Conservation (phyloP, 2,888 invertebrate species). For the Drosophila imparisetae region DNA sequence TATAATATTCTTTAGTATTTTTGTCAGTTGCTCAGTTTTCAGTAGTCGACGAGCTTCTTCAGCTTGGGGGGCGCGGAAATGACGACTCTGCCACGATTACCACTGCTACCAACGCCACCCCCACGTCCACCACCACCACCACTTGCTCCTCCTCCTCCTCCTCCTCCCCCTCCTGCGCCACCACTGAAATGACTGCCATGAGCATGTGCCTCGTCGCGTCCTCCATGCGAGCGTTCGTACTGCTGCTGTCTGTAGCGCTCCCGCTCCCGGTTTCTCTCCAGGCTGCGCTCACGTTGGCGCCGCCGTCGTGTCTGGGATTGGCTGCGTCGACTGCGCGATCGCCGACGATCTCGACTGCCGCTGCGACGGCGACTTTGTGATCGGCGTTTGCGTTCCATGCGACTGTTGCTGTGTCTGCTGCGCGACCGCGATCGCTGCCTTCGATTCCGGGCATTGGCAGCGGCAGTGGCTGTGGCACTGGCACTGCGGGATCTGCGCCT, state of each 20-base stretch:
- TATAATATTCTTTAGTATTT: conserved; percentile 1
- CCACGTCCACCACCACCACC: background rate
- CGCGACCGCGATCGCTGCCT: conserved; percentile 60
- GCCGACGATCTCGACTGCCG: conserved; percentile 67
- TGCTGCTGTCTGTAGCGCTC: conserved; percentile 73
- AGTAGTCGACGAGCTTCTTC: conserved; percentile 83
- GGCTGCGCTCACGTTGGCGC: conserved; percentile 71
- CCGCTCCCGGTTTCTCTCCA: conserved; percentile 60
- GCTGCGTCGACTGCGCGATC: conserved; percentile 81
- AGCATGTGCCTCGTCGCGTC: conserved; percentile 50
- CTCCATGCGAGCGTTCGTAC: conserved; percentile 45
- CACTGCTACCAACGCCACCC: conserved; percentile 32
- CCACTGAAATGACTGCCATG: conserved; percentile 45
- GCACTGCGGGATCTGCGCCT: conserved; percentile 58
- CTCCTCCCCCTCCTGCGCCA: conserved; percentile 23
- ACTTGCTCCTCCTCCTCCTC: background rate
- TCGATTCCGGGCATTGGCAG: conserved; percentile 26
- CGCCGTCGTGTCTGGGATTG: conserved; percentile 69
- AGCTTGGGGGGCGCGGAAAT: conserved; percentile 83
- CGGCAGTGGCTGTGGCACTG: conserved; percentile 44
- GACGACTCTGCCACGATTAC: conserved; percentile 81
- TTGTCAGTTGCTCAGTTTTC: conserved; percentile 14
- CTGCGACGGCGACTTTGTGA: conserved; percentile 69
- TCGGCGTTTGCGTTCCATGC: conserved; percentile 60
- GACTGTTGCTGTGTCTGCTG: conserved; percentile 64